Evolutionary conservation across 2,797 vertebrate genomes (phyloP).

Genomic region (Coendou prehensilis): DNA sequence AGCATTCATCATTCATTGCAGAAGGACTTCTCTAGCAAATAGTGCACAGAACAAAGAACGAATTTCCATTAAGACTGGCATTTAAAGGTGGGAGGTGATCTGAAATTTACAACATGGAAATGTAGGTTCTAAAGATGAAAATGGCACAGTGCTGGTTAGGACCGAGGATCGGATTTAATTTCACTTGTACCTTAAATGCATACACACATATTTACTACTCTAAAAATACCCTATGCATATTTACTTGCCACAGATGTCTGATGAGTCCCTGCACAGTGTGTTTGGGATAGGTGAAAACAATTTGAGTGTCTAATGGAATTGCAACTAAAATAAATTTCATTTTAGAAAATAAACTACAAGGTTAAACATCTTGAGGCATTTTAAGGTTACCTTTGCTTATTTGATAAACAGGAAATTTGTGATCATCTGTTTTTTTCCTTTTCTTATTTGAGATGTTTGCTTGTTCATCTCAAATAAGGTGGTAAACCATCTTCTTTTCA

Average conservation of each 20-base stretch:
- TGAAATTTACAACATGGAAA: constrained; percentile 60
- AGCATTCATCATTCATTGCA: constrained; percentile 66
- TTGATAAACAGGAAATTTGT: neutral
- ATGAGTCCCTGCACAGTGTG: constrained; percentile 67
- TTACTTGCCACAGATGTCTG: constrained; percentile 67
- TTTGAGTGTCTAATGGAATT: constrained; percentile 54
- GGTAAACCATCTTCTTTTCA: neutral
- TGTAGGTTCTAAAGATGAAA: constrained; percentile 59
- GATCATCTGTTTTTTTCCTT: neutral
- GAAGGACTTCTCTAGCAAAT: constrained; percentile 63
- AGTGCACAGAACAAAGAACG: constrained; percentile 50
- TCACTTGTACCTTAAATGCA: constrained; percentile 63
- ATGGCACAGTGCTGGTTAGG: constrained; percentile 42
- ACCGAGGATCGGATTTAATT: constrained; percentile 62
- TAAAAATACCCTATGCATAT: constrained; percentile 76
- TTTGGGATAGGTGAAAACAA: constrained; percentile 71
- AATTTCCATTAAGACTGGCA: constrained; percentile 67
- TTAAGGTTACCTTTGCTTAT: constrained; percentile 37
- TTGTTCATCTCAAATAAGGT: neutral
- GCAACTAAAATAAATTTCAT: constrained; percentile 66
- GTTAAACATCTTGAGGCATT: constrained; percentile 40
- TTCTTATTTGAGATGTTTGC: neutral
- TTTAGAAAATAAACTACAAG: constrained; percentile 70
- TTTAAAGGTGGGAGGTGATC: constrained; percentile 63
- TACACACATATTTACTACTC: constrained; percentile 65